Conservation (phyloP, 1,140 invertebrate species). For the Atopsyche davidsoni region DNA sequence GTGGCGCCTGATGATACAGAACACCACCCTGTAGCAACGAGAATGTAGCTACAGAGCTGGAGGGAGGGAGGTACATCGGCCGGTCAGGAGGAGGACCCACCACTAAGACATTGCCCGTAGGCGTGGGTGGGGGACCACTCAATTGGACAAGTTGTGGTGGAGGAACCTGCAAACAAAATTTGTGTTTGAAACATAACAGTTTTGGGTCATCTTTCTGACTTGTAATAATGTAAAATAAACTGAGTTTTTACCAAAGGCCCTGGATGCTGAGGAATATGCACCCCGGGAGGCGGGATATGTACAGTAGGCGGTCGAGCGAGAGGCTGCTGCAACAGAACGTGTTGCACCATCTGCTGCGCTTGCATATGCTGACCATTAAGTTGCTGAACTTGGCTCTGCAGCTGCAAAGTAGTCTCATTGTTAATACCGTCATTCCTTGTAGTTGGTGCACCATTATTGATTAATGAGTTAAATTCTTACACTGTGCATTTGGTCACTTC, state of each 20-base stretch:
- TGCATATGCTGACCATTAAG: slow-evolving; percentile 17
- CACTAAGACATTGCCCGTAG: slow-evolving; percentile 21
- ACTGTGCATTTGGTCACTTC: too few species aligned
- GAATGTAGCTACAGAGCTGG: slow-evolving; percentile 22
- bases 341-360: slow-evolving; percentile 9
- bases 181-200: too few species aligned
- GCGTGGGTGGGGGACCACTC: slow-evolving; percentile 21
- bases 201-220: too few species aligned
- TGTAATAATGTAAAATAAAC: too few species aligned
- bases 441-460: too few species aligned
- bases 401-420: not conserved
- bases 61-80: slow-evolving; percentile 18
- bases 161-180: slow-evolving; percentile 18
- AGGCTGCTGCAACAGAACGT: slow-evolving; percentile 21
- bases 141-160: slow-evolving; percentile 27
- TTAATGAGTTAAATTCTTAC: too few species aligned
- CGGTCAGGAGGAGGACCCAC: slow-evolving; percentile 23
- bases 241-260: slow-evolving; percentile 25
- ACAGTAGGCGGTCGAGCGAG: slow-evolving; percentile 16
- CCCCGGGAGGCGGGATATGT: slow-evolving; percentile 26
- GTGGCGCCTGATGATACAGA: slow-evolving; percentile 27
- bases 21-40: slow-evolving; percentile 26
- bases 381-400: slow-evolving; percentile 12
- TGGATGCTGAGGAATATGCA: slow-evolving; percentile 28
- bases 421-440: not conserved